A percentile compares a stretch with the other conserved stretches of the same genome.
Evolutionary conservation across 2,888 invertebrate species (phyloP).

Genomic region (Drosophila lacicola): DNA sequence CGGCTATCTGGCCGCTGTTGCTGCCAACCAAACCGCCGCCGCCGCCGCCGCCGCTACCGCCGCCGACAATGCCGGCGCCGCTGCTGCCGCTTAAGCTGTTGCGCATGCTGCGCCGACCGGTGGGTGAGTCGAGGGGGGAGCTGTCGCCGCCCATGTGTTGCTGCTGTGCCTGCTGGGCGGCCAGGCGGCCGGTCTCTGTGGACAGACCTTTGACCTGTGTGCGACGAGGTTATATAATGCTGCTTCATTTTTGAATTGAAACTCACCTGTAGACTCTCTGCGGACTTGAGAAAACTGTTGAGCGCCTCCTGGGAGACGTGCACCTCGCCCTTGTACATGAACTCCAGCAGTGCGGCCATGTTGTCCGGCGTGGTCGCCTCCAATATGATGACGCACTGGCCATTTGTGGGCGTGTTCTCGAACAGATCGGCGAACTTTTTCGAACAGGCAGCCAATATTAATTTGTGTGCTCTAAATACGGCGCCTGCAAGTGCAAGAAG

Average conservation of each 20-base stretch:
- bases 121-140: constrained; percentile 84
- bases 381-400: constrained; percentile 92
- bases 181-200: constrained; percentile 88
- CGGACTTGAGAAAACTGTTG: constrained; percentile 95
- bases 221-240: not conserved
- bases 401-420: constrained; percentile 90
- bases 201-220: constrained; percentile 90
- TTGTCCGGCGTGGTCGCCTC: constrained; percentile 95
- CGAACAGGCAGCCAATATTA: constrained; percentile 96
- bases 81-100: constrained; percentile 83
- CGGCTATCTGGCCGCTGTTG: constrained; percentile 43
- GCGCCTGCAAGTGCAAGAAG: constrained; percentile 88
- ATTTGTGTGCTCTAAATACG: constrained; percentile 95
- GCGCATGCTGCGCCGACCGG: constrained; percentile 84
- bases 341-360: constrained; percentile 95
- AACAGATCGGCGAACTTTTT: constrained; percentile 96
- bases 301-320: constrained; percentile 96
- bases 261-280: constrained; percentile 93
- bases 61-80: constrained; percentile 26
- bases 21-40: constrained; percentile 44
- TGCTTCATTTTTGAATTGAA: too few relatives aligned
- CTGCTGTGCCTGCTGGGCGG: constrained; percentile 85
- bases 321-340: constrained; percentile 97
- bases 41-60: constrained; percentile 33
- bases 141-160: constrained; percentile 82